These are phyloP conservation scores for Parambassis ranga DNA, from an alignment of 2,797 vertebrate genomes.

Conservation along the genomic window DNA sequence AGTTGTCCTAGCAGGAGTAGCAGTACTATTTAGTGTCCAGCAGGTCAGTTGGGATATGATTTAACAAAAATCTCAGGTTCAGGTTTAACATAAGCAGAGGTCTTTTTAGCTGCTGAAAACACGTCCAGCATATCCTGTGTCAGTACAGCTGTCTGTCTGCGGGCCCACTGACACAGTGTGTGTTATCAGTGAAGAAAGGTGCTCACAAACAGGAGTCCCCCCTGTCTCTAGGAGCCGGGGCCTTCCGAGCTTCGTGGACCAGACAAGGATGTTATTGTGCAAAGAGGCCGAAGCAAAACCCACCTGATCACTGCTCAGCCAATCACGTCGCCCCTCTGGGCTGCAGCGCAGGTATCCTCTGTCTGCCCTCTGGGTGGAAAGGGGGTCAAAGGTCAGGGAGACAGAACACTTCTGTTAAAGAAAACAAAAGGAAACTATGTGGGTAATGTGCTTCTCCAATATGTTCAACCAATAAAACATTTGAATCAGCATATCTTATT, in stretches of 20 bases:
- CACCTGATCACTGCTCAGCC: constrained; percentile 42
- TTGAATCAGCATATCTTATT: no score
- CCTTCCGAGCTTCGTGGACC: not conserved
- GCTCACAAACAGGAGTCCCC: constrained; percentile 21
- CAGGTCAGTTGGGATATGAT: not conserved
- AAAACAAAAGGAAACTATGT: no score
- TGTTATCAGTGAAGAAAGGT: constrained; percentile 15
- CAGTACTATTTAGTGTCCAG: not conserved
- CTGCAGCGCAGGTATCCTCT: constrained; percentile 43
- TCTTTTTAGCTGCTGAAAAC: no score
- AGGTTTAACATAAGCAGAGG: not conserved
- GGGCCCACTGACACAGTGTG: constrained; percentile 22
- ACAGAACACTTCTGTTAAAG: constrained; percentile 18
- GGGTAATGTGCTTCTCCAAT: no score
- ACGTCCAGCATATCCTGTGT: not conserved
- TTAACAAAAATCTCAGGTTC: not conserved
- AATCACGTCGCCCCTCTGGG: constrained; percentile 19
- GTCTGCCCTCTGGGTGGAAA: constrained; percentile 24
- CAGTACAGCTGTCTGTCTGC: not conserved
- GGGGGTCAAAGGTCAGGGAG: constrained; percentile 31
- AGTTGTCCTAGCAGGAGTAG: not conserved
- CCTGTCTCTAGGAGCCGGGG: constrained; percentile 26
- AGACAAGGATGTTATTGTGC: constrained; percentile 58
- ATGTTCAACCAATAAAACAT: no score
- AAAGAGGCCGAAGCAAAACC: constrained; percentile 18